phyloP scores from a whole-genome alignment of 2,113 vertebrate genomes.

The Neopipo cinnamomea region DNA sequence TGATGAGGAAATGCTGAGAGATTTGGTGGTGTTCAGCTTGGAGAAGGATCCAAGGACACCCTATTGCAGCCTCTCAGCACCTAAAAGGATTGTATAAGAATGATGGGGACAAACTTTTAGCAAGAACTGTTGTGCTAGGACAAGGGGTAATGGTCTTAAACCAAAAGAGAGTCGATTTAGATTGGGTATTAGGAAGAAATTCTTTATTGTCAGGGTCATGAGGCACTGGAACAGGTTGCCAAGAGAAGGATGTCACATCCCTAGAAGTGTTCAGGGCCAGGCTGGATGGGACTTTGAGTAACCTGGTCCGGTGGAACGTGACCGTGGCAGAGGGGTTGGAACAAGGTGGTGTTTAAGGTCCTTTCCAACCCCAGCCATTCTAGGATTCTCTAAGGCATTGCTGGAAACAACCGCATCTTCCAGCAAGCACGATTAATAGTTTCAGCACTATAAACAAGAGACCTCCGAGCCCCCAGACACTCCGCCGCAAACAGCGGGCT shows the following conservation, averaged over 20 bases:
- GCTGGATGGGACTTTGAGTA: neutral
- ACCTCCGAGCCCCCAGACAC: too few relatives aligned
- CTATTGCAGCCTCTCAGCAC: neutral
- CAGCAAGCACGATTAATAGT: neutral
- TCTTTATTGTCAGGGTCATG: neutral
- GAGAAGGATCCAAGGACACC: neutral
- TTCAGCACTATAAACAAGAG: neutral
- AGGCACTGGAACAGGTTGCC: neutral
- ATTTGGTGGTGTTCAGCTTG: neutral
- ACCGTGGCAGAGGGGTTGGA: neutral
- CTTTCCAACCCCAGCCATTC: neutral
- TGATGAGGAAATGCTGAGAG: neutral
- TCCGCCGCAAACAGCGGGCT: neutral
- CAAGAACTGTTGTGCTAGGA: neutral
- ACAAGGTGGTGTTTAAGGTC: neutral
- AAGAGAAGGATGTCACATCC: neutral
- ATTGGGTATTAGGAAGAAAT: neutral
- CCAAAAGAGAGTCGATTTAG: neutral
- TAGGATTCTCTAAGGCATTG: neutral
- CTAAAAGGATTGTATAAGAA: neutral
- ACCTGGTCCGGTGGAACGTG: neutral
- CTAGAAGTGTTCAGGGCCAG: neutral
- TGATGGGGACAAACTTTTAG: neutral
- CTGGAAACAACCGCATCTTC: neutral
- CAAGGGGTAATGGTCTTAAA: neutral